Percentiles rank a stretch among this genome's conserved stretches.
Evolutionary conservation across 2,888 invertebrate genomes (phyloP).

Genomic region (Gortyna flavago): DNA sequence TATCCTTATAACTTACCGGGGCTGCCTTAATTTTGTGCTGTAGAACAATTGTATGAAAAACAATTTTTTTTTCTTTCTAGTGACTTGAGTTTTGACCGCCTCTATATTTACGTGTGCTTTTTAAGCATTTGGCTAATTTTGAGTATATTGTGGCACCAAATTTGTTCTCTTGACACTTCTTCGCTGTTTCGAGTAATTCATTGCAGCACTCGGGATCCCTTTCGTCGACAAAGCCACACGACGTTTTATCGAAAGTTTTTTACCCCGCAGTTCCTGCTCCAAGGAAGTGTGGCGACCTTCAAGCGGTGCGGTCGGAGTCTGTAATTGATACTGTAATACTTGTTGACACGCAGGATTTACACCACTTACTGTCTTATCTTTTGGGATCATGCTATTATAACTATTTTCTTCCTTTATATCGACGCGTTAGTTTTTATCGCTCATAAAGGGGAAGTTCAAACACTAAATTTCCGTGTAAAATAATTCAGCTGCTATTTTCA

Average conservation of each 20-base stretch:
- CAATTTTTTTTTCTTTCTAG: not conserved
- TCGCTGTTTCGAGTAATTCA: not conserved
- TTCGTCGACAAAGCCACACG: not conserved
- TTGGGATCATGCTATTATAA: constrained; percentile 6
- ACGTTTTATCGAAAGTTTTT: constrained; percentile 18
- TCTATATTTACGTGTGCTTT: not conserved
- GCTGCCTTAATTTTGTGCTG: no score
- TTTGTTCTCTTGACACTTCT: not conserved
- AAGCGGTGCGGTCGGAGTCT: not conserved
- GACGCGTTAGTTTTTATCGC: constrained; percentile 21
- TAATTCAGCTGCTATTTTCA: constrained; percentile 37
- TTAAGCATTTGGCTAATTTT: not conserved
- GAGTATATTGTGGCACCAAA: not conserved
- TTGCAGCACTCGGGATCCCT: not conserved
- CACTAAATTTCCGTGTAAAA: constrained; percentile 47
- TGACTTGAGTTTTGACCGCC: not conserved
- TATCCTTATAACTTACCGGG: no score
- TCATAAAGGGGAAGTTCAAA: constrained; percentile 26
- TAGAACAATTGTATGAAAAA: no score
- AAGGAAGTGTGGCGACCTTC: constrained; percentile 34
- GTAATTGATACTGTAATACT: constrained; percentile 17
- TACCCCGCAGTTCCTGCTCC: not conserved
- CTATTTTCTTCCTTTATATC: constrained; percentile 37
- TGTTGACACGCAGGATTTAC: constrained; percentile 26
- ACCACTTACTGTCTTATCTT: not conserved